A percentile compares a stretch with the other conserved stretches of the same genome.
These are phyloP conservation scores for Sycophaga agraensis DNA, from an alignment of 1,140 invertebrate genomes.

Conservation along the genomic window DNA sequence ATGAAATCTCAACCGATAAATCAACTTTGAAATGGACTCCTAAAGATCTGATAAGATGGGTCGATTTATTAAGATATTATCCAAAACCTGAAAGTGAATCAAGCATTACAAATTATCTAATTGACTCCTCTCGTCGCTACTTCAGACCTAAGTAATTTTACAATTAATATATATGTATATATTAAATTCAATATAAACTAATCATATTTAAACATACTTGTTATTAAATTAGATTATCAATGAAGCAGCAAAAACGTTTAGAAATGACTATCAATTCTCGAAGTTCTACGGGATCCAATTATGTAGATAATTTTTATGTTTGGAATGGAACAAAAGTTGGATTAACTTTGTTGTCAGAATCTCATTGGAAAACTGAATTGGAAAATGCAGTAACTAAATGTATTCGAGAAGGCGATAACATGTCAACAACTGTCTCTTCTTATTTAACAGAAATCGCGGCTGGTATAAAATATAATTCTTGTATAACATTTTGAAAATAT, in stretches of 20 bases:
- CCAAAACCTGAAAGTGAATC: slow-evolving; percentile 38
- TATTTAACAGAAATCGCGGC: slow-evolving; percentile 44
- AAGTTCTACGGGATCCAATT: slow-evolving; percentile 19
- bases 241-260: slow-evolving; percentile 41
- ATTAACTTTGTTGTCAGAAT: slow-evolving; percentile 35
- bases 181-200: background rate
- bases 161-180: no score
- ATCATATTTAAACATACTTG: background rate
- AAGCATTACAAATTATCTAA: slow-evolving; percentile 37
- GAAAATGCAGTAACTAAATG: slow-evolving; percentile 44
- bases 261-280: slow-evolving; percentile 41
- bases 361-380: slow-evolving; percentile 49
- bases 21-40: slow-evolving; percentile 33
- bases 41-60: slow-evolving; percentile 47
- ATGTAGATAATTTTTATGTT: slow-evolving; percentile 41
- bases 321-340: slow-evolving; percentile 40
- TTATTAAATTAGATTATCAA: slow-evolving; percentile 35
- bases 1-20: slow-evolving; percentile 27
- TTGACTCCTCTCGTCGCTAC: slow-evolving; percentile 43
- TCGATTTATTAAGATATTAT: slow-evolving; percentile 44
- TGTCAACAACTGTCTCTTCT: slow-evolving; percentile 42
- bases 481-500: background rate
- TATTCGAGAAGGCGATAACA: slow-evolving; percentile 48
- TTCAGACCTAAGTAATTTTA: slow-evolving; percentile 37
- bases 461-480: slow-evolving; percentile 29